Conservation (phyloP, 2,797 vertebrate species). For the Alfaro cultratus region DNA sequence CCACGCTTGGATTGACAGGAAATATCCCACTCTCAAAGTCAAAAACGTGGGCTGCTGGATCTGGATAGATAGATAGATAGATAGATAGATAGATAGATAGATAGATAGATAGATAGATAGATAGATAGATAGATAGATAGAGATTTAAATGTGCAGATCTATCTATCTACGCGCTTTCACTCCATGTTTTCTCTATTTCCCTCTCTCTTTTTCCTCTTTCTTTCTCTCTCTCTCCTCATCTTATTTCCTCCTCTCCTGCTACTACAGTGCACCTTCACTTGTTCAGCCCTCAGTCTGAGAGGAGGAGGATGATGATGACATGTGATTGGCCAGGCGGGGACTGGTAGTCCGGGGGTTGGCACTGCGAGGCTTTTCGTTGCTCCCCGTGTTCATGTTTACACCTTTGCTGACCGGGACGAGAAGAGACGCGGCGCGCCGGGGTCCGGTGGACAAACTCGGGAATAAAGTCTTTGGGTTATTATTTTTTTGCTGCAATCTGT, state of each 20-base stretch:
- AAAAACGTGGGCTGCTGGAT: conserved; percentile 19
- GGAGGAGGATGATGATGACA: conserved; percentile 69
- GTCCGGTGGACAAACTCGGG: conserved; percentile 23
- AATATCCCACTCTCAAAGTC: conserved; percentile 39
- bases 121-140: conserved; percentile 21
- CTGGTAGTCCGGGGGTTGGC: conserved; percentile 75
- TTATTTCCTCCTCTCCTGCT: conserved; percentile 54
- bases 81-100: conserved; percentile 20
- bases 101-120: conserved; percentile 23
- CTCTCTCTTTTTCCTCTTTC: conserved; percentile 37
- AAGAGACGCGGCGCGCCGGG: conserved; percentile 25
- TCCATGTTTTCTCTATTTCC: conserved; percentile 72
- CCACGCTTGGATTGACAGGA: conserved; percentile 44
- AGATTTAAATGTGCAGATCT: background rate
- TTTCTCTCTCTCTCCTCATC: conserved; percentile 35
- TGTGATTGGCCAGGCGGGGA: conserved; percentile 81
- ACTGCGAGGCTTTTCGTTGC: conserved; percentile 57
- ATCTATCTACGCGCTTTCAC: conserved; percentile 12
- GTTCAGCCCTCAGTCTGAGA: conserved; percentile 67
- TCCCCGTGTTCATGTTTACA: conserved; percentile 81
- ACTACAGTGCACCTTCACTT: conserved; percentile 69
- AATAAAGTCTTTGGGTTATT: conserved; percentile 32
- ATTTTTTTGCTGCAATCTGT: conserved; percentile 6
- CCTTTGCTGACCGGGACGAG: conserved; percentile 69
- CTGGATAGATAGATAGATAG: conserved; percentile 24